These are phyloP conservation scores for Berghia stephanieae DNA, from an alignment of 1,140 invertebrate genomes.

Conservation along the genomic window DNA sequence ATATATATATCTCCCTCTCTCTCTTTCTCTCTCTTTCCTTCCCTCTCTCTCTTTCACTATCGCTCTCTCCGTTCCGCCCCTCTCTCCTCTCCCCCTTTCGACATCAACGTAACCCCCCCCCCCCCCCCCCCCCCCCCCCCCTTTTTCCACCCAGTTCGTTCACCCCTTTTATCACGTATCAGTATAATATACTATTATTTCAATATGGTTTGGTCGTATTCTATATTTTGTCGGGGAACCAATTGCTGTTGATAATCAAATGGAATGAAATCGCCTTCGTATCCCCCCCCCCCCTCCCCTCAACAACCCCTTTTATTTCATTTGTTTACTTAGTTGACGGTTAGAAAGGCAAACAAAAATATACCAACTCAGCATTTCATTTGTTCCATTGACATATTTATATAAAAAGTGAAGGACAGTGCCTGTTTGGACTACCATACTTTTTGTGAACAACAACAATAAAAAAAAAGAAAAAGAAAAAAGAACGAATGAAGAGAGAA, in stretches of 20 bases:
- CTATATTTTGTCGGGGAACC: no score
- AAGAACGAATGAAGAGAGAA: neutral
- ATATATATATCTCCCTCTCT: no score
- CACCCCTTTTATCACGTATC: no score
- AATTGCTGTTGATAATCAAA: neutral
- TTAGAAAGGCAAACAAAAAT: neutral
- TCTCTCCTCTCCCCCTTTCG: neutral
- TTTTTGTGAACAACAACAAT: neutral
- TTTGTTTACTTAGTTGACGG: neutral
- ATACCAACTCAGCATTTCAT: neutral
- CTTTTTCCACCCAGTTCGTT: neutral
- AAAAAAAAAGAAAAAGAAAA: neutral
- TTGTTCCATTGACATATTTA: neutral
- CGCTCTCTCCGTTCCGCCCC: neutral
- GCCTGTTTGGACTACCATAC: neutral
- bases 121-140: neutral
- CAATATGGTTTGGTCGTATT: no score
- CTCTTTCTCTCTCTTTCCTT: no score
- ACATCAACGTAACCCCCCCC: neutral
- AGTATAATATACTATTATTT: no score
- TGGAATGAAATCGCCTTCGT: neutral
- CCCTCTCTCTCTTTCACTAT: no score
- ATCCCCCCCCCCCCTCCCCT: neutral
- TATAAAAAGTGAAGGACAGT: neutral
- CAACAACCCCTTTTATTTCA: neutral